phyloP scores from a whole-genome alignment of 2,797 vertebrate species.

The Heliangelus exortis region DNA sequence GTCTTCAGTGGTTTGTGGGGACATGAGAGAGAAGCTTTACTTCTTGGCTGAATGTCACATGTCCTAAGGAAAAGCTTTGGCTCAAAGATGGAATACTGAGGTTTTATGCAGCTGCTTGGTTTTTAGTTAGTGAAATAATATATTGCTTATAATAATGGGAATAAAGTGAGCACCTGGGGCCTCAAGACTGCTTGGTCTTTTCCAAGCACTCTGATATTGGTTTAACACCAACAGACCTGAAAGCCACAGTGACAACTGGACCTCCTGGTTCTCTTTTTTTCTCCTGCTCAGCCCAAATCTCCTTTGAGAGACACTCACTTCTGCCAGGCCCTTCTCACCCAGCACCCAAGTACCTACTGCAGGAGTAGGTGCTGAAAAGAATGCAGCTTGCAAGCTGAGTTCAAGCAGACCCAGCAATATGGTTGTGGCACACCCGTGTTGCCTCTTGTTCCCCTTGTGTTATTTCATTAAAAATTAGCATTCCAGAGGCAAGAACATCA shows the following conservation, averaged over 20 bases:
- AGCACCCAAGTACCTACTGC: not conserved
- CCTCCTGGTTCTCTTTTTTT: not conserved
- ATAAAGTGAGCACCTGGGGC: not conserved
- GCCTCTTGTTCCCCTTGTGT: not conserved
- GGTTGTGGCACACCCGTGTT: not conserved
- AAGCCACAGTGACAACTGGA: not conserved
- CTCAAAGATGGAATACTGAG: not conserved
- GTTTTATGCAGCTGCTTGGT: not conserved
- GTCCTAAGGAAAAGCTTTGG: not conserved
- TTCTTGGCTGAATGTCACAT: not conserved
- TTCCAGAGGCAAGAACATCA: not conserved
- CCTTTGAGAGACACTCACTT: not conserved
- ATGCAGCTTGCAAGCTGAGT: not conserved
- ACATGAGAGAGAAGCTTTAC: not conserved
- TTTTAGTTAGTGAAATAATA: not conserved
- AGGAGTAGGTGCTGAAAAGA: not conserved
- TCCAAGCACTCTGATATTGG: not conserved
- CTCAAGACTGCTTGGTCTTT: not conserved
- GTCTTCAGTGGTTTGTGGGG: not conserved
- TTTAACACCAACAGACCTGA: not conserved
- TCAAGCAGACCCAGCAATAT: not conserved
- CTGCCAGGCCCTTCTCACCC: not conserved
- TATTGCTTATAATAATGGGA: not conserved
- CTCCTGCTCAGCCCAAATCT: not conserved
- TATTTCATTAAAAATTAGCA: not conserved